Evolutionary conservation across 1,140 invertebrate genomes (phyloP), one percentile per base, ranked within the genome.

Genomic region (Drusus annulatus): DNA sequence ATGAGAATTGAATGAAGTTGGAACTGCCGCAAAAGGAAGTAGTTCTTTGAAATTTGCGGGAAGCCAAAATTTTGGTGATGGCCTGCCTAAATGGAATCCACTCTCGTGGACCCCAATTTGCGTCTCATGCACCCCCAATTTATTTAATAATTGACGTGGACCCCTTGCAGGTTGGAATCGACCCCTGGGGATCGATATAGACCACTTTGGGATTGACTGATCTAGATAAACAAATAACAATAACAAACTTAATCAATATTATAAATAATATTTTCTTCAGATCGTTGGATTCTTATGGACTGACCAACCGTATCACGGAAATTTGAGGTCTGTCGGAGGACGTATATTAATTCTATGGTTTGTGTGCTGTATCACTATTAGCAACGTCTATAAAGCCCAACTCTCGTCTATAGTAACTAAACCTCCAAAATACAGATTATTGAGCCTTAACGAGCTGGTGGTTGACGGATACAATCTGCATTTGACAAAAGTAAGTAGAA

Each of bases 291-390:
- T 65, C 28, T 2, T 65, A 28, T 15, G 13, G 13, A 65, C 28
- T 25, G 62, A 65, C 16, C 62, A 65, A 31, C 25, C 62, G 1
- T n/a, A 16, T 28, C 62, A 65, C 28, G 28, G 7, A 21, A 65
- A 65, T 28, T 65, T 65, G 7, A 31, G n/a, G 28, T 28, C 62
- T n/a, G n/a, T 28, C 28, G 62, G 62, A 16, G 62, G 62, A 2
- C 21, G 62, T 28, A 16, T 65, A 10, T 65, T 65, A 31, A 25
- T 65, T 65, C 25, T 65, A 21, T 65, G 62, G 62, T 36, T 65
- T 3, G 10, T 65, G 2, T 65, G 62, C 36, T 25, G 21, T 16
- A 65, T 65, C 15, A 65, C n/a, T 16, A 65, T 65, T 28, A 65
- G 23, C 10, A 65, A 21, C n/a, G 31, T 65, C 16, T 65, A 28